Evolutionary conservation across 2,113 vertebrate genomes (phyloP).

Genomic region (Hemiscyllium ocellatum): DNA sequence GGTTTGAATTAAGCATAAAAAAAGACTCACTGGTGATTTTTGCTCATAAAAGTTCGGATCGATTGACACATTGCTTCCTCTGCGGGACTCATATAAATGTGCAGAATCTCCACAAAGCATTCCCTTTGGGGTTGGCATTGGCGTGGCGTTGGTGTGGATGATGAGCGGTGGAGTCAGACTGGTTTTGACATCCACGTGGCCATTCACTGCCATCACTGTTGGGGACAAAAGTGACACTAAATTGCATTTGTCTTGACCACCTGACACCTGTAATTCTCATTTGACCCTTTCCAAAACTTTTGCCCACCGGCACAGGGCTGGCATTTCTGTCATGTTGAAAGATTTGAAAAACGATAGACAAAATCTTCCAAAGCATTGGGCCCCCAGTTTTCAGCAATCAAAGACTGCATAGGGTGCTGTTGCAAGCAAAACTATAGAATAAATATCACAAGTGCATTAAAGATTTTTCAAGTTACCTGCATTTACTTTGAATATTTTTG

Average conservation of each 20-base stretch:
- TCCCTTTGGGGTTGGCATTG: slow-evolving; percentile 87
- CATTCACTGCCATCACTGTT: slow-evolving; percentile 75
- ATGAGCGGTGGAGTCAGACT: slow-evolving; percentile 87
- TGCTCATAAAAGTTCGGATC: slow-evolving; percentile 68
- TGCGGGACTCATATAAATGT: slow-evolving; percentile 58
- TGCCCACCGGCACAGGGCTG: background rate
- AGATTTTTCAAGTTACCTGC: background rate
- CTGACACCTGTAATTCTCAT: background rate
- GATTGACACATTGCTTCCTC: slow-evolving; percentile 70
- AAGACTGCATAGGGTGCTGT: background rate
- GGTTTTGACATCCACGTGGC: slow-evolving; percentile 76
- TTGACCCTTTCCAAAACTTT: background rate
- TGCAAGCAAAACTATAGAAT: background rate
- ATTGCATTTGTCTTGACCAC: background rate
- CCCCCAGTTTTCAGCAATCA: background rate
- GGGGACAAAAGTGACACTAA: background rate
- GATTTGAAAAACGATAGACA: background rate
- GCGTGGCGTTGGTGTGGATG: slow-evolving; percentile 89
- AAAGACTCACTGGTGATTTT: slow-evolving; percentile 75
- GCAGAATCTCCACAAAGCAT: slow-evolving; percentile 60
- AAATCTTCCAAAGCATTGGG: background rate
- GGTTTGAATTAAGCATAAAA: background rate
- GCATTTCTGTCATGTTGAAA: background rate
- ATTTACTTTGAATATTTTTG: background rate
- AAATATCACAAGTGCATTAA: background rate